Conservation (phyloP, 2,113 vertebrate genomes). For the Oriolus oriolus region DNA sequence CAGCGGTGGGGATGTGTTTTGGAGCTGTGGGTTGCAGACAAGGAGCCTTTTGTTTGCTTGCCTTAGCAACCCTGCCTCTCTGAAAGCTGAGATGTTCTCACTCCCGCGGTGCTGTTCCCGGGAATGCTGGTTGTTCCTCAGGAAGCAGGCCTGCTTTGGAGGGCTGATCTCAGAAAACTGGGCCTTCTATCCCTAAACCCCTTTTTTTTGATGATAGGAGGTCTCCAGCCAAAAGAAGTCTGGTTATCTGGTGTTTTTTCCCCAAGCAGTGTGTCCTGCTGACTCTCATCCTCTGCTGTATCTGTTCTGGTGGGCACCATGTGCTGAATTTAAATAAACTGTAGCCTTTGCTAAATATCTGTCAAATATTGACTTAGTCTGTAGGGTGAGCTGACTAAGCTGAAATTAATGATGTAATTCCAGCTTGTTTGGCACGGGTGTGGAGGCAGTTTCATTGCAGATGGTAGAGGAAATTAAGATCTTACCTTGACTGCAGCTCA, state of each 20-base stretch:
- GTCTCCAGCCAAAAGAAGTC: neutral
- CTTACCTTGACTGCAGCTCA: conserved; percentile 1
- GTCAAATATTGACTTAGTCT: conserved; percentile 21
- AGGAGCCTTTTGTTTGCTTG: neutral
- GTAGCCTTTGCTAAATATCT: neutral
- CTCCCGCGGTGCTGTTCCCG: rapidly evolving
- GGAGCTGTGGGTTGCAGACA: neutral
- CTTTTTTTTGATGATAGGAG: neutral
- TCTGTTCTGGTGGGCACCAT: neutral
- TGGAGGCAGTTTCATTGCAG: neutral
- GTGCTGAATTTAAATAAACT: neutral
- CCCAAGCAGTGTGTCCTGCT: neutral
- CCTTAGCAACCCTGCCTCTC: neutral
- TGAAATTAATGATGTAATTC: neutral
- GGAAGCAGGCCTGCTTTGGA: neutral
- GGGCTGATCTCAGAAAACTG: neutral
- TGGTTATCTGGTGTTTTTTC: neutral
- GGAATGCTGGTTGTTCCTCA: neutral
- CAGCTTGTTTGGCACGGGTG: neutral
- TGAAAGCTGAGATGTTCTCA: neutral
- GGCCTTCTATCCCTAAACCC: neutral
- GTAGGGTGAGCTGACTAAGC: neutral
- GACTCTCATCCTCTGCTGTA: neutral
- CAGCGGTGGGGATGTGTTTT: neutral
- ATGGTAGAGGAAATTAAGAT: conserved; percentile 11